Evolutionary conservation across 2,113 vertebrate genomes (phyloP), one percentile per base, ranked within the genome.

Genomic region (Oreocharis arfaki): DNA sequence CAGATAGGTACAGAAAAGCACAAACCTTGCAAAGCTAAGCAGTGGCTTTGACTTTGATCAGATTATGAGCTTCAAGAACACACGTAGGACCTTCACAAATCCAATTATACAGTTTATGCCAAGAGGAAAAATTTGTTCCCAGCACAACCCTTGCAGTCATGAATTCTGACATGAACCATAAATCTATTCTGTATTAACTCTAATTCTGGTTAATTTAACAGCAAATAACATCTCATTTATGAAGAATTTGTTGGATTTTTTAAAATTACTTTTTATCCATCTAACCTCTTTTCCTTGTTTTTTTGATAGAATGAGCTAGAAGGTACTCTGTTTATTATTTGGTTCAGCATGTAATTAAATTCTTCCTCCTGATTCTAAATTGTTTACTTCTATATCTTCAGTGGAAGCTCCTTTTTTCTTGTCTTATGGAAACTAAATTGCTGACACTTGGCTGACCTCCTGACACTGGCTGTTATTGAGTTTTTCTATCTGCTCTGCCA

Each of bases 81-180:
- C 30, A n/a, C 49, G 50, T 75, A 81, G 60, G 35, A 82, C 80
- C 67, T 90, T 71, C 70, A 73, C 11, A 80, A 93, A 96, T 85
- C 78, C 53, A 87, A 56, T 97, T 85, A 82, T 15, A 73, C 21
- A 44, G 24, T 87, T 89, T 82, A 50, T 71, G 39, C 39, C 56
- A 85, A n/a, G 53, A 94, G 44, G 74, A 95, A 84, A 89, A 82
- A 41, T 89, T 91, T 91, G n/a, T 73, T 91, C 70, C 67, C 44
- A 64, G 28, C 11, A 63, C 42, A 93, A 82, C 12, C 37, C 15
- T 87, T 44, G 65, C 9, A 68, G 37, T 79, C 30, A 32, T 87
- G 68, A 79, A 68, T 79, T 93, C 57, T 83, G 78, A 82, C 44
- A 52, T 41, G 20, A 94, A 60, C 27, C 4, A 68, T 44, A 16